These are phyloP conservation scores for Crepidodera aurea DNA, from an alignment of 2,888 invertebrate species.

Conservation along the genomic window DNA sequence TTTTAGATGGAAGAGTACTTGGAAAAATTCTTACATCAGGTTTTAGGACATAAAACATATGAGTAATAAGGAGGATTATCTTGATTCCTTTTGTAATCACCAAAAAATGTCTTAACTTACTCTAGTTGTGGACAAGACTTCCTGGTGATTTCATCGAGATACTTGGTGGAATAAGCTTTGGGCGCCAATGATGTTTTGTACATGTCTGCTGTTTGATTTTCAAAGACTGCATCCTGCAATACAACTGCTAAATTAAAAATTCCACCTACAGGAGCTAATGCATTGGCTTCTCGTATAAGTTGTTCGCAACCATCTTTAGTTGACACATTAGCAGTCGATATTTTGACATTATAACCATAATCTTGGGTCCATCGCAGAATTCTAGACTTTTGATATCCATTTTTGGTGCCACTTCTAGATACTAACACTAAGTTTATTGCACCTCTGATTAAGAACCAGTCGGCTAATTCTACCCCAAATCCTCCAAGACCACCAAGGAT, in stretches of 20 bases:
- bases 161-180: slow-evolving; percentile 80
- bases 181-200: slow-evolving; percentile 76
- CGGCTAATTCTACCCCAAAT: slow-evolving; percentile 87
- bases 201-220: slow-evolving; percentile 76
- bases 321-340: slow-evolving; percentile 77
- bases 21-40: no score
- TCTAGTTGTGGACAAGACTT: slow-evolving; percentile 39
- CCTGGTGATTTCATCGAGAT: slow-evolving; percentile 70
- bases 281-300: slow-evolving; percentile 70
- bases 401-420: slow-evolving; percentile 80
- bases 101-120: no score
- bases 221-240: slow-evolving; percentile 76
- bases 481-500: slow-evolving; percentile 88
- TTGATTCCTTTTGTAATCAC: no score
- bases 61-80: no score
- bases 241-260: slow-evolving; percentile 91
- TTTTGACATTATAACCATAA: slow-evolving; percentile 72
- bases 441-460: slow-evolving; percentile 86
- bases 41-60: no score
- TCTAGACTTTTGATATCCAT: slow-evolving; percentile 77
- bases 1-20: no score
- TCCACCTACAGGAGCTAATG: slow-evolving; percentile 77
- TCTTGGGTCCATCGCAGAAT: slow-evolving; percentile 65
- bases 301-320: slow-evolving; percentile 72
- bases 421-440: slow-evolving; percentile 80